Conservation (phyloP, 37 sponge, comb jelly and placozoan species). For the Oopsacas minuta region DNA sequence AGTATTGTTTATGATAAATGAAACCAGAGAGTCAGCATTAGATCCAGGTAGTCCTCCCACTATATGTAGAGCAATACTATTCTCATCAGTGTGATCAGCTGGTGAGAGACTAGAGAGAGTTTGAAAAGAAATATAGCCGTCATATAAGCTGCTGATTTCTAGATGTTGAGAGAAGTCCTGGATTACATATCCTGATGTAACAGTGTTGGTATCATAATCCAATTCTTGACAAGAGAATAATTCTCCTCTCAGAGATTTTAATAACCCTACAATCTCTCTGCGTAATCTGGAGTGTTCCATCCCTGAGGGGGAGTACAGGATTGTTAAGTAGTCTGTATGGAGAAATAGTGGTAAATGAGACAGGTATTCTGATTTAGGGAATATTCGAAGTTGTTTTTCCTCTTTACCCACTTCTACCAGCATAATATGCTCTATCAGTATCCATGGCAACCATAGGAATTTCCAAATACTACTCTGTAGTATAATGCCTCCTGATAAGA, state of each 20-base stretch:
- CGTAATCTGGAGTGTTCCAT: neutral
- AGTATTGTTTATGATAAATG: neutral
- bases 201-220: neutral
- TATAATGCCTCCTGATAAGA: neutral
- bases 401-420: neutral
- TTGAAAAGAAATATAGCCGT: neutral
- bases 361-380: neutral
- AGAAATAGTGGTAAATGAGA: neutral
- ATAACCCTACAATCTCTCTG: neutral
- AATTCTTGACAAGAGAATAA: neutral
- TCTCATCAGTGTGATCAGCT: neutral
- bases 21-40: neutral
- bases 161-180: neutral
- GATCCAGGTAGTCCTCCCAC: neutral
- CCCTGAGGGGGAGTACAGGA: neutral
- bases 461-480: neutral
- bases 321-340: neutral
- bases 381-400: neutral
- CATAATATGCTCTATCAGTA: neutral
- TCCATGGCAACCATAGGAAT: neutral
- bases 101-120: neutral
- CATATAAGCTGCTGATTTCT: neutral
- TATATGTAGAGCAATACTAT: neutral
- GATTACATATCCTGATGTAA: neutral
- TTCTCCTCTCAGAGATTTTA: neutral